Base-by-base conservation (phyloP, 2,888 invertebrate species). In the Pteria penguin region DNA sequence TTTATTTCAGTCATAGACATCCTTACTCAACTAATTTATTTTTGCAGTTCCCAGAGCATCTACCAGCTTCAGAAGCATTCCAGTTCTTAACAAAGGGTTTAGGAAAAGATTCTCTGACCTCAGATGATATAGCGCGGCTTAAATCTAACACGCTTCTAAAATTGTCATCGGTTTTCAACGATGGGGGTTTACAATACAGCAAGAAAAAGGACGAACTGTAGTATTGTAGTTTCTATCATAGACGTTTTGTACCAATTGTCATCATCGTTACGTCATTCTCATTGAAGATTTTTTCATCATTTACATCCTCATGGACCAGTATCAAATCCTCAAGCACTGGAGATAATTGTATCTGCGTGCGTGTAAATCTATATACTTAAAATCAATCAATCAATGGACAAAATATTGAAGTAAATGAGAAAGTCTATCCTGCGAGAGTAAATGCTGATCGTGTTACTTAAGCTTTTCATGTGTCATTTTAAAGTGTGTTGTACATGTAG, bases 141-240 rank as follows among this genome's bases (percentile, higher is more conserved):
- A 66, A 52, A 1, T 76, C 75, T 4, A 72, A 76, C 32, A 75
- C 72, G 33, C 78, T 89, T 55, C 62, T 82, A 31, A 68, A 77
- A 33, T 65, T 88, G 4, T 85, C 86, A 27, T 76, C 80, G 55
- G 77, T 88, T 33, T 82, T 89, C 45, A 88, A 88, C 68, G 80
- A 82, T 36, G 78, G 75, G 22, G 66, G 82, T 32, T 14, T 14
- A 18, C 8, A 45, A 45, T 45, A 14, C 45, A 45, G 18, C 11
- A 45, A 45, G 18, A 45, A 18, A 8, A 45, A 45, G 45, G 45
- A 45, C 18, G 45, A 45, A 45, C 18, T 45, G 18, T 45, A 45
- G 18, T 14, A 1, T 14, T 45, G 18, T 0, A 45, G 11, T 45
- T 45, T 45, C 0, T 45, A 18, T 45, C 45, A 45, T 45, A 45